These are phyloP conservation scores for Odontophorus gujanensis DNA, from an alignment of 2,113 vertebrate genomes.

Conservation along the genomic window DNA sequence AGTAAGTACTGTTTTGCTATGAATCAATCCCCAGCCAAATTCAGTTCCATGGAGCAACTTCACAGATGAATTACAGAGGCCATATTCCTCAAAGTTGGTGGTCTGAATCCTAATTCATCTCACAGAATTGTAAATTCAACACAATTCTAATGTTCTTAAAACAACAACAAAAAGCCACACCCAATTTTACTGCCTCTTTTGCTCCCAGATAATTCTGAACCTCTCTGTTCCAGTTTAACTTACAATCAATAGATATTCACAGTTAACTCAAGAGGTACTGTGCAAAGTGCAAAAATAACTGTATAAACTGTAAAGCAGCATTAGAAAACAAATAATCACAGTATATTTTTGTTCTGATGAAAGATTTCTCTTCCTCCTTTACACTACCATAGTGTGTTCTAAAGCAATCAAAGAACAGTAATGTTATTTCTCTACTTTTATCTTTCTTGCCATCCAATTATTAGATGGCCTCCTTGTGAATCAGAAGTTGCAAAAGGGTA, in stretches of 20 bases:
- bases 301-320: neutral
- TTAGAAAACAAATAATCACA: neutral
- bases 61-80: neutral
- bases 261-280: neutral
- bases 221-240: neutral
- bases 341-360: neutral
- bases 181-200: neutral
- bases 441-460: neutral
- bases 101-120: neutral
- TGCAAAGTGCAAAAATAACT: neutral
- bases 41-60: neutral
- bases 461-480: neutral
- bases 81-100: neutral
- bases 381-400: neutral
- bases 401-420: neutral
- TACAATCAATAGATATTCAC: neutral
- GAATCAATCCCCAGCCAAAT: neutral
- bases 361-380: neutral
- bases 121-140: neutral
- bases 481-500: neutral
- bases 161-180: neutral
- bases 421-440: neutral
- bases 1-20: neutral
- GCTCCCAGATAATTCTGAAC: neutral
- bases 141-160: neutral